These are phyloP conservation scores for Cotesia typhae DNA, from an alignment of 1,140 invertebrate species.

Conservation along the genomic window DNA sequence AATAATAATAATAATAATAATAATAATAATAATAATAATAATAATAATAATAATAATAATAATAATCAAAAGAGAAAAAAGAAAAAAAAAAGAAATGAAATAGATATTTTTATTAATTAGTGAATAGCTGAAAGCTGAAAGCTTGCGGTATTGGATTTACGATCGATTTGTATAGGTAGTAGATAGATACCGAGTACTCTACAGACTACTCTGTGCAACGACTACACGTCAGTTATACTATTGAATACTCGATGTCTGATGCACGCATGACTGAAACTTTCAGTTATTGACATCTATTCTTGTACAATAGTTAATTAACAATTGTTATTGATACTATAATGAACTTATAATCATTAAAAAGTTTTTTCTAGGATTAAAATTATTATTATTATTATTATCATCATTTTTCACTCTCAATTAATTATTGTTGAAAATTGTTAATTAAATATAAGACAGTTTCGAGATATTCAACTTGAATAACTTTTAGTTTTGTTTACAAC, in stretches of 20 bases:
- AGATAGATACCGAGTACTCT: background rate
- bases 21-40: too few species aligned
- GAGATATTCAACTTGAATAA: background rate
- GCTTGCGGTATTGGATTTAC: background rate
- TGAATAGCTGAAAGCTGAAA: background rate
- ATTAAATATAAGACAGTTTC: slow-evolving; percentile 1
- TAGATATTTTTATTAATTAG: slow-evolving; percentile 9
- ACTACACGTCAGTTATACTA: background rate
- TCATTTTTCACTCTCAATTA: background rate
- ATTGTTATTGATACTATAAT: background rate
- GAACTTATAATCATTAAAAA: too few species aligned
- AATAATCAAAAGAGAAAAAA: too few species aligned
- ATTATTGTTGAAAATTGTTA: background rate
- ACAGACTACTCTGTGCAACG: background rate
- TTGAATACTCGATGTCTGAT: slow-evolving; percentile 13
- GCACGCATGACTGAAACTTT: slow-evolving; percentile 8
- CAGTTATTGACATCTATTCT: background rate
- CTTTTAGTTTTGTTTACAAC: background rate
- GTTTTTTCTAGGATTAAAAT: too few species aligned
- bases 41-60: too few species aligned
- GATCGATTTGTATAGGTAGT: background rate
- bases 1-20: too few species aligned
- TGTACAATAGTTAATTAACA: background rate
- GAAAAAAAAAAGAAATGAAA: background rate
- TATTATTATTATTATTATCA: background rate